A percentile compares a stretch with the other conserved stretches of the same genome.
Conservation (phyloP, 2,113 vertebrate genomes). For the Podarcis raffonei region DNA sequence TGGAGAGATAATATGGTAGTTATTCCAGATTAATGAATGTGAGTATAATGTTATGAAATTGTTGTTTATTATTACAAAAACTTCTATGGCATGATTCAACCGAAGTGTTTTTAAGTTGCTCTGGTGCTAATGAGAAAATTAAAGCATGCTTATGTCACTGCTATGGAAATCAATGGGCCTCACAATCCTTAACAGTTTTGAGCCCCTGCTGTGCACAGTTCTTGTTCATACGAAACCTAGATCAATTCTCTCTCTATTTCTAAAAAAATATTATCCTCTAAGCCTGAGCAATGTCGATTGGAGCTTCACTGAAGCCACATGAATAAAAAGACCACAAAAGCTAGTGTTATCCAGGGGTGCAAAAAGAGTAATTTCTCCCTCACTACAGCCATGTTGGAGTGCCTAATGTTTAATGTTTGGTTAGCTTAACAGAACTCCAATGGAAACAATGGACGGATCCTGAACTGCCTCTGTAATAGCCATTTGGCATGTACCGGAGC, state of each 20-base stretch:
- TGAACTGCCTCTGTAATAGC: background rate
- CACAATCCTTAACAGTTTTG: background rate
- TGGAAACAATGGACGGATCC: background rate
- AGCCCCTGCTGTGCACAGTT: background rate
- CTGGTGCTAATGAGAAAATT: background rate
- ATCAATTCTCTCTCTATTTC: background rate
- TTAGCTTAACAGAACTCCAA: background rate
- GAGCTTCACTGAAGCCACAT: background rate
- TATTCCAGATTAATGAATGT: background rate
- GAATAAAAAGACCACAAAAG: background rate
- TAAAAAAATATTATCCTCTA: background rate
- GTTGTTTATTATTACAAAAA: background rate
- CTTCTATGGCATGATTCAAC: background rate
- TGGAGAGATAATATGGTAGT: background rate
- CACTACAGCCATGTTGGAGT: background rate
- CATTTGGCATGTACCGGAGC: background rate
- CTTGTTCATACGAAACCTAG: background rate
- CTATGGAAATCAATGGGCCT: background rate
- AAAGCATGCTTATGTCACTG: background rate
- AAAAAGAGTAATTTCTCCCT: background rate
- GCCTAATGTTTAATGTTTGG: background rate
- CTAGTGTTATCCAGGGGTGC: background rate
- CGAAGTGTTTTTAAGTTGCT: background rate
- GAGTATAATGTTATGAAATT: background rate
- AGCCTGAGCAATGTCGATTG: background rate